Base-by-base conservation (phyloP, 2,113 vertebrate genomes). In the Hippocampus comes region DNA sequence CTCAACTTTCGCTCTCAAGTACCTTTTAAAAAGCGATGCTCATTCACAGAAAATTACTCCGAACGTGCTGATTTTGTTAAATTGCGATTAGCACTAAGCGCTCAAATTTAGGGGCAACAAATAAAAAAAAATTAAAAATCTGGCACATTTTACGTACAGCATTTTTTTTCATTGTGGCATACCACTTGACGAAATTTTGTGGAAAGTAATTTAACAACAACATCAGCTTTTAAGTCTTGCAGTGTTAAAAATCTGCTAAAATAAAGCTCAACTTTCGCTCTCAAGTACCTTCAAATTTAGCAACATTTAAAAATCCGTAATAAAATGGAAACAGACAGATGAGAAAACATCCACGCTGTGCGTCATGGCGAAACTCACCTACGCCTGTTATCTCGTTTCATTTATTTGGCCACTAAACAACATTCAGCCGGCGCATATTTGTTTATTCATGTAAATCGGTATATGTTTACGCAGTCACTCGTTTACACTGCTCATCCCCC, bases 391-490 rank as follows among this genome's bases (percentile, higher is more conserved):
- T 10, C 53, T 55, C 21, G 2, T 23, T 23, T 23, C 21, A 23
- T 23, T n/a, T n/a, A 56, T 56, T 56, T 56, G 8, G 9, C 53
- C 53, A n/a, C 53, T 9, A 42, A 41, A 5, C 34, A 42, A 42
- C 65, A 73, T 75, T 79, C 78, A 87, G 82, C 76, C 76, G 83
- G 69, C 65, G 73, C 49, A 71, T 85, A 86, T 91, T 86, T 90
- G 89, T 90, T 90, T 87, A 84, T 88, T 86, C 91, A 86, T 90
- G 89, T 82, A 91, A 89, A 89, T 89, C 71, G 56, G 15, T 70
- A 84, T 76, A 88, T 92, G 90, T 92, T 92, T 89, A 90, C 85
- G 85, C 86, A 87, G 82, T 81, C 76, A 76, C 74, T 77, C 82
- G 84, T 87, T 80, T 73, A 82, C 81, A 71, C 87, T 88, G 84